phyloP scores from a whole-genome alignment of 64 coral and sea anemone species.

The Anthopleura sola region DNA sequence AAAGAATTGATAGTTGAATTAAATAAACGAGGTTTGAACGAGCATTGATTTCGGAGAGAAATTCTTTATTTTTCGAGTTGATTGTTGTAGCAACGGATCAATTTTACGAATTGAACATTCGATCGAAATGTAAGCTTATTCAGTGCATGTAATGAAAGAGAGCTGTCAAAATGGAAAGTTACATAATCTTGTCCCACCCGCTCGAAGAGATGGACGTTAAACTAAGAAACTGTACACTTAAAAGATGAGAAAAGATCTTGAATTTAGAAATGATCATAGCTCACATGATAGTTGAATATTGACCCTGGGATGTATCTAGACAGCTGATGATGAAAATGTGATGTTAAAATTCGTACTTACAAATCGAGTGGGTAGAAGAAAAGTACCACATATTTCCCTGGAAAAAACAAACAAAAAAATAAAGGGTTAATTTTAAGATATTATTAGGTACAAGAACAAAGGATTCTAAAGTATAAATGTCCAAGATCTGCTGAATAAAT shows the following conservation, averaged over 20 bases:
- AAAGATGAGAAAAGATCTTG: not conserved
- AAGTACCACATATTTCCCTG: slow-evolving; percentile 93
- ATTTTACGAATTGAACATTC: not conserved
- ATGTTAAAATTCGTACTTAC: slow-evolving; percentile 56
- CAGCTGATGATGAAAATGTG: not conserved
- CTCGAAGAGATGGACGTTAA: not conserved
- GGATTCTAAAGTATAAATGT: not conserved
- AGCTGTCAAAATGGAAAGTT: not conserved
- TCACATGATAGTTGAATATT: not conserved
- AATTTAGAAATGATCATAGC: not conserved
- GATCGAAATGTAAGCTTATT: not conserved
- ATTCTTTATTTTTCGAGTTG: not conserved
- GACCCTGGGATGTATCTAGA: too few relatives aligned
- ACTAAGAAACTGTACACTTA: not conserved
- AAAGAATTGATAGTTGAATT: too few relatives aligned
- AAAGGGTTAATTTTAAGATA: not conserved
- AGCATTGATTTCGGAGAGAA: not conserved
- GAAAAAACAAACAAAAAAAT: slow-evolving; percentile 29
- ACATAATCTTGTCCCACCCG: not conserved
- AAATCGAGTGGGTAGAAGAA: slow-evolving; percentile 98
- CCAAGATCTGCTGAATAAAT: not conserved
- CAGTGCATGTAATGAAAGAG: too few relatives aligned
- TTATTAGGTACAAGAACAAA: not conserved
- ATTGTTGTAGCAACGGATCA: not conserved
- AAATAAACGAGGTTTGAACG: too few relatives aligned